Conservation (phyloP, 2,888 invertebrate genomes). For the Diadromus collaris region DNA sequence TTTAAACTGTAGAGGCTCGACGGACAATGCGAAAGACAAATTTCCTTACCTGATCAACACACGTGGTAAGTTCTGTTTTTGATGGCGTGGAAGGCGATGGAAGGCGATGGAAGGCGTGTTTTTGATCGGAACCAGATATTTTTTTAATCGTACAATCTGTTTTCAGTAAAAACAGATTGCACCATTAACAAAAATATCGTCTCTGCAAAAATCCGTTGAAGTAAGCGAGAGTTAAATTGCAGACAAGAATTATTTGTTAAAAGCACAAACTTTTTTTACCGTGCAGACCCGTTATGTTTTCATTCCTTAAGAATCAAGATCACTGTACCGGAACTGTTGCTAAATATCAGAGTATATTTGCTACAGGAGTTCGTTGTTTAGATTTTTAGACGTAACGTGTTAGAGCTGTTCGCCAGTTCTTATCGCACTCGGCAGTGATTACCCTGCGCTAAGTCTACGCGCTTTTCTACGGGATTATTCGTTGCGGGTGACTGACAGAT, state of each 20-base stretch:
- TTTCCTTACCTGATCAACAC: neutral
- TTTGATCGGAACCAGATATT: neutral
- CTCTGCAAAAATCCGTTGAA: no score
- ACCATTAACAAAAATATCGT: no score
- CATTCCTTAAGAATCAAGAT: no score
- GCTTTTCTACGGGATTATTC: neutral
- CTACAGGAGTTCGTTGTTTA: neutral
- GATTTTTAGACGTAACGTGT: neutral
- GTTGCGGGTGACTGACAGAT: no score
- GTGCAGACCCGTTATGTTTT: no score
- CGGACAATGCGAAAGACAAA: neutral
- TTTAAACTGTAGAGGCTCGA: neutral
- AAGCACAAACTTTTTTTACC: no score
- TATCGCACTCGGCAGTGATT: neutral
- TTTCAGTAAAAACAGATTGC: no score
- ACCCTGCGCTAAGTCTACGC: neutral
- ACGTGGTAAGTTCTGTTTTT: neutral
- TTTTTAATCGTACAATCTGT: no score
- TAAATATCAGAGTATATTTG: neutral
- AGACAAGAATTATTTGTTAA: no score
- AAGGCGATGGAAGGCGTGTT: neutral
- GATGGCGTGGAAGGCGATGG: neutral
- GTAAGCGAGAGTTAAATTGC: no score
- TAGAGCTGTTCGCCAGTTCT: neutral
- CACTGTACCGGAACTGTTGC: neutral